phyloP scores from a whole-genome alignment of 2,113 vertebrate genomes.

The Gopherus evgoodei region DNA sequence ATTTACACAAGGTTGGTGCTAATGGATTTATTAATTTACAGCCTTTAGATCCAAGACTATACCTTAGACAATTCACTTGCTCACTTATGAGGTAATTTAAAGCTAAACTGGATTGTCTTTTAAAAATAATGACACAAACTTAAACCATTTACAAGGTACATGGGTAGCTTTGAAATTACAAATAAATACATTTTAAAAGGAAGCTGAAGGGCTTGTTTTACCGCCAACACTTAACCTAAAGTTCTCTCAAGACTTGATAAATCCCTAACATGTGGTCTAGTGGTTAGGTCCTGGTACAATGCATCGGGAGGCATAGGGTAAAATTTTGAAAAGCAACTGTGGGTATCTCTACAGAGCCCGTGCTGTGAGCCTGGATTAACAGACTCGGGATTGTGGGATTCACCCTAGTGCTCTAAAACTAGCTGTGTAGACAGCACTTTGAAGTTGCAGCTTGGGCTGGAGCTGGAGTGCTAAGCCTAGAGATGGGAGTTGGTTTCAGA shows the following conservation, averaged over 20 bases:
- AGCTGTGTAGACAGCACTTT: no score
- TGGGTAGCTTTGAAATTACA: neutral
- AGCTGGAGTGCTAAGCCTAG: no score
- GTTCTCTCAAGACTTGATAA: neutral
- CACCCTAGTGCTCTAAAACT: no score
- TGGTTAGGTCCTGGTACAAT: neutral
- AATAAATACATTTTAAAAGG: neutral
- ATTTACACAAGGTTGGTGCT: slow-evolving; percentile 85
- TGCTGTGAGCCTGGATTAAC: no score
- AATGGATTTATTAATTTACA: neutral
- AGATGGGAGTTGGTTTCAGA: no score
- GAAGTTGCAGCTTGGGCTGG: no score
- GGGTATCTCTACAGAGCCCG: no score
- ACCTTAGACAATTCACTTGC: neutral
- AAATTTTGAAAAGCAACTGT: neutral
- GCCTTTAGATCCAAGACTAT: neutral
- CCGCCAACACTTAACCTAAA: neutral
- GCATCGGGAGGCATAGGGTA: neutral
- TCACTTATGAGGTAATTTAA: neutral
- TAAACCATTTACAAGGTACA: neutral
- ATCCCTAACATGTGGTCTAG: neutral
- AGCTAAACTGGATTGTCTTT: neutral
- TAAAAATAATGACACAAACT: neutral
- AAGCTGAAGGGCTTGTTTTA: neutral
- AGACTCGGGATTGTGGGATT: no score